Evolutionary conservation across 2,113 vertebrate species (phyloP).

Genomic region (Pandion haliaetus): DNA sequence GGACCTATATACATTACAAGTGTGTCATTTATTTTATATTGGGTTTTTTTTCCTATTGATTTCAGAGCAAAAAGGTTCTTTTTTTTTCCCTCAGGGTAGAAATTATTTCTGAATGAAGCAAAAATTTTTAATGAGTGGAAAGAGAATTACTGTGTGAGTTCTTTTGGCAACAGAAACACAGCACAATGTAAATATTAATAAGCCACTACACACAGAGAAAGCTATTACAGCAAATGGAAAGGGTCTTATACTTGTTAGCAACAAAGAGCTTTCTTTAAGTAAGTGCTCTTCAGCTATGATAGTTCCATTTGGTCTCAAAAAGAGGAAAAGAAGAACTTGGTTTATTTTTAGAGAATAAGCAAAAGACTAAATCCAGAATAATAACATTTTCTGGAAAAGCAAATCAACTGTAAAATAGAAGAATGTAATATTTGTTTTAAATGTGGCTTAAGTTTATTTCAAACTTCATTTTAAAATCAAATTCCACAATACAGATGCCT

Average conservation of each 20-base stretch:
- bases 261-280: neutral
- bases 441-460: neutral
- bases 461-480: neutral
- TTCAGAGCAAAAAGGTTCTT: neutral
- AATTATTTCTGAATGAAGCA: neutral
- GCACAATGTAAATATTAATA: neutral
- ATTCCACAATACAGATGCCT: neutral
- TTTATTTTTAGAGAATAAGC: neutral
- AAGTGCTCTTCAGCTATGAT: neutral
- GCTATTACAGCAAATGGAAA: neutral
- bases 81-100: neutral
- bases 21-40: neutral
- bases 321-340: neutral
- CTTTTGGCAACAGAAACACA: neutral
- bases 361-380: neutral
- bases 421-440: neutral
- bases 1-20: neutral
- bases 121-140: neutral
- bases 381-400: neutral
- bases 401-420: neutral
- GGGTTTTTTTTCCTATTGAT: accelerated
- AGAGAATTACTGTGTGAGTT: neutral
- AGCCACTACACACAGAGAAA: neutral
- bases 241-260: neutral
- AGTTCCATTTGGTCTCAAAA: neutral